Base-by-base conservation (phyloP, 2,888 invertebrate genomes). In the Saturnia pavonia region DNA sequence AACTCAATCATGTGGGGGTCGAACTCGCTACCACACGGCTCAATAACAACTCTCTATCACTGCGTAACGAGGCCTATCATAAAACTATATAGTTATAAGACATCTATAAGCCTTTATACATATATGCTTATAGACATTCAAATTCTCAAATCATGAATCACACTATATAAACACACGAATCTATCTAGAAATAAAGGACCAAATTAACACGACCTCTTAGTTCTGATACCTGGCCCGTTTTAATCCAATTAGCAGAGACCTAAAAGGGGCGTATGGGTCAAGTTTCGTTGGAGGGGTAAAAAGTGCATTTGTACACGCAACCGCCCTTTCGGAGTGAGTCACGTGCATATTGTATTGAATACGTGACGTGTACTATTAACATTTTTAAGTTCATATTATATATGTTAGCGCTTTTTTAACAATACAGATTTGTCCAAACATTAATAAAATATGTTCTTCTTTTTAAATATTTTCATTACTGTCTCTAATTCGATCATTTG, bases 281-380 rank as follows among this genome's bases (percentile, higher is more conserved):
- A 76, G 79, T 81, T 81, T 81, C 72, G 73, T 48, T 80, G 84
- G 87, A 67, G 51, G 69, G 67, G 27, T 71, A 73, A 72, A 78
- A 84, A 78, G 34, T 85, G 84, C 85, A 86, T 78, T 81, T 73
- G 72, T 78, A 80, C 89, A 89, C 89, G 89, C 89, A 84, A 88
- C 78, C 78, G 75, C 77, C 77, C 81, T 78, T 74, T 70, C 75
- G 75, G 57, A 76, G 82, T 88, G 88, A 88, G 75, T 88, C 88
- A 88, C 69, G 72, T 73, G 34, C 40, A 65, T 69, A 71, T 73
- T 72, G 71, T 70, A 45, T 73, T 67, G 73, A 72, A 34, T 60
- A 40, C 48, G 57, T 74, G 78, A 78, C 72, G 72, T 72, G 72
- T 76, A 74, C 76, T 77, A 78, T 81, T 77, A 76, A 79, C 72